These are phyloP conservation scores for Coenonympha glycerion DNA, from an alignment of 2,888 invertebrate species.

Conservation along the genomic window DNA sequence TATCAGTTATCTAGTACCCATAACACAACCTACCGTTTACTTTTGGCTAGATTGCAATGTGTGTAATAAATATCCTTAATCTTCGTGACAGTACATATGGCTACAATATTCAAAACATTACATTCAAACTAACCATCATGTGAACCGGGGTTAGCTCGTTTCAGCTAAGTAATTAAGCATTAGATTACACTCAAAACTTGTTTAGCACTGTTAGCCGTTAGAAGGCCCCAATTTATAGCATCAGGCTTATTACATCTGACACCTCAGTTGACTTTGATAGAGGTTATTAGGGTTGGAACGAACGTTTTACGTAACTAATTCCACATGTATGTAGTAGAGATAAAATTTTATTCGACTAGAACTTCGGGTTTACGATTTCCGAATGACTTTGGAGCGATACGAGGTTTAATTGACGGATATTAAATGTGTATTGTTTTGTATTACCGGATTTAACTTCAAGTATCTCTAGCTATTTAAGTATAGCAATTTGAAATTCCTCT, in stretches of 20 bases:
- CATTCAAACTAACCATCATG: background rate
- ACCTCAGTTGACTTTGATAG: constrained; percentile 14
- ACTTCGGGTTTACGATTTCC: background rate
- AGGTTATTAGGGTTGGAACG: constrained; percentile 9
- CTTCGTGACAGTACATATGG: too few relatives aligned
- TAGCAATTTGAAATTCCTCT: too few relatives aligned
- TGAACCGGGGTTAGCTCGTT: constrained; percentile 3
- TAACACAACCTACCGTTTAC: too few relatives aligned
- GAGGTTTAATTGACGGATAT: background rate
- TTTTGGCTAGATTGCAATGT: too few relatives aligned
- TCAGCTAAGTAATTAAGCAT: constrained; percentile 26
- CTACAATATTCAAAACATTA: too few relatives aligned
- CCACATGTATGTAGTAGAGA: background rate
- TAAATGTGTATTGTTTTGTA: too few relatives aligned
- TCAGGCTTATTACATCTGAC: constrained; percentile 5
- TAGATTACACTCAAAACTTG: constrained; percentile 19
- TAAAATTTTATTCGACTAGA: constrained; percentile 1
- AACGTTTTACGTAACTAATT: constrained; percentile 3
- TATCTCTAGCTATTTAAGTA: too few relatives aligned
- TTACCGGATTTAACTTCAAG: too few relatives aligned
- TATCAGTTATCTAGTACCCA: too few relatives aligned
- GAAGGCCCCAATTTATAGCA: constrained; percentile 7
- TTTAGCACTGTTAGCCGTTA: constrained; percentile 11
- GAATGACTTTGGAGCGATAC: background rate
- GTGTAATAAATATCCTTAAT: too few relatives aligned